Base-by-base conservation (phyloP, 2,113 vertebrate species). In the Catharus fuscescens region DNA sequence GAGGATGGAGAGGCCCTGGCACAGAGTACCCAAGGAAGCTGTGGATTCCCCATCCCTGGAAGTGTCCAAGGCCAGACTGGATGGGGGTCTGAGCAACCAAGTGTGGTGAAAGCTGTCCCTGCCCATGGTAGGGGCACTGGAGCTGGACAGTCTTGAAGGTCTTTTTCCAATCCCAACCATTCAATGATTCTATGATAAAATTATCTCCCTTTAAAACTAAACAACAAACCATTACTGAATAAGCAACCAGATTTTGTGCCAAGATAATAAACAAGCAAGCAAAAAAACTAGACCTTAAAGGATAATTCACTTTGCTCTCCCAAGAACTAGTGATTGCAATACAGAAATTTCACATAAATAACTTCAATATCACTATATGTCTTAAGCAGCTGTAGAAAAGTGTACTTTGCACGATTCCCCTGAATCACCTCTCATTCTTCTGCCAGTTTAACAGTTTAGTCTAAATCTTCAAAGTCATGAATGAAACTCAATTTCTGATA, bases 21-120 rank as follows among this genome's bases (percentile, higher is more conserved):
- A 66, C 9, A 29, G 28, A 18, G 1, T 60, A 19, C 10, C 32
- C 60, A 52, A 10, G 45, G 32, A 38, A 53, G n/a, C 7, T 60
- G 38, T n/a, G 19, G 13, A 8, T 60, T 45, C 7, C 6, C 14
- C 53, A 53, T 12, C 38, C 32, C 32, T 53, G 32, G 26, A 40
- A 66, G 12, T 12, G 16, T 29, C 40, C 69, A 45, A n/a, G n/a
- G 34, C 9, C 1, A 0, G 42, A 18, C 6, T 20, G 12, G 53
- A 61, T 6, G 19, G 29, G 54, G n/a, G 20, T 60, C 26, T 20
- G n/a, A 47, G 24, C 10, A n/a, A 34, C 16, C 24, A 29, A 16
- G 16, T 6, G n/a, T 26, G 21, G 61, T 61, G n/a, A 38, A 60
- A 81, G n/a, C 45, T n/a, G 28, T 12, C 26, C 52, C 32, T 38